Percentiles rank a stretch among this genome's conserved stretches.
Evolutionary conservation across 2,797 vertebrate genomes (phyloP).

Genomic region (Spizella passerina): DNA sequence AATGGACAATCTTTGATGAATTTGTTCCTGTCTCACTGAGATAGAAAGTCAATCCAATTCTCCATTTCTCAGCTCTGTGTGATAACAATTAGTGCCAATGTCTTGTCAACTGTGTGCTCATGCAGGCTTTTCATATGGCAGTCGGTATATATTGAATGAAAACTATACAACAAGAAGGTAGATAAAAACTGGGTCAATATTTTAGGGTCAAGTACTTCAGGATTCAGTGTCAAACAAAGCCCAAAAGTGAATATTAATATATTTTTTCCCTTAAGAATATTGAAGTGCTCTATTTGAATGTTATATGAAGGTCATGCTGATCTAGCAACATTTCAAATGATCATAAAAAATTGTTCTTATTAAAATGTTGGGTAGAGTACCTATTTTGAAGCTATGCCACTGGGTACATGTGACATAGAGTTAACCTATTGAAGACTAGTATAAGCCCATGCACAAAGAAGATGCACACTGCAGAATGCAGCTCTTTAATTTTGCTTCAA

Average conservation of each 20-base stretch:
- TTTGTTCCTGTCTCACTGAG: slow-evolving; percentile 35
- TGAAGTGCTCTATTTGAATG: neutral
- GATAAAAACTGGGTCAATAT: slow-evolving; percentile 8
- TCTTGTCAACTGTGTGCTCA: slow-evolving; percentile 9
- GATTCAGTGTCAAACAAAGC: neutral
- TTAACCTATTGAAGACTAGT: neutral
- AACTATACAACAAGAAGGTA: neutral
- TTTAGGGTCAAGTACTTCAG: slow-evolving; percentile 22
- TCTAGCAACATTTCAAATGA: neutral
- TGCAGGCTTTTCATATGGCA: neutral
- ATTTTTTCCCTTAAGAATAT: neutral
- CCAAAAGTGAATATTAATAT: neutral
- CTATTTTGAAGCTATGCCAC: neutral
- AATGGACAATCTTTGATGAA: slow-evolving; percentile 1
- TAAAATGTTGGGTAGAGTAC: neutral
- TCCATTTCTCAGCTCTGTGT: neutral
- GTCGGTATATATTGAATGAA: neutral
- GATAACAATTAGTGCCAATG: slow-evolving; percentile 41
- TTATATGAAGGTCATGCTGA: neutral
- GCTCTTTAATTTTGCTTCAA: neutral
- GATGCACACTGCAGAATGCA: neutral
- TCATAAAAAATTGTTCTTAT: neutral
- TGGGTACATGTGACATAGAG: neutral
- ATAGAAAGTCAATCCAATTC: slow-evolving; percentile 58
- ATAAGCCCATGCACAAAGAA: neutral